Evolutionary conservation across 2,113 vertebrate species (phyloP).

Genomic region (Nicator chloris): DNA sequence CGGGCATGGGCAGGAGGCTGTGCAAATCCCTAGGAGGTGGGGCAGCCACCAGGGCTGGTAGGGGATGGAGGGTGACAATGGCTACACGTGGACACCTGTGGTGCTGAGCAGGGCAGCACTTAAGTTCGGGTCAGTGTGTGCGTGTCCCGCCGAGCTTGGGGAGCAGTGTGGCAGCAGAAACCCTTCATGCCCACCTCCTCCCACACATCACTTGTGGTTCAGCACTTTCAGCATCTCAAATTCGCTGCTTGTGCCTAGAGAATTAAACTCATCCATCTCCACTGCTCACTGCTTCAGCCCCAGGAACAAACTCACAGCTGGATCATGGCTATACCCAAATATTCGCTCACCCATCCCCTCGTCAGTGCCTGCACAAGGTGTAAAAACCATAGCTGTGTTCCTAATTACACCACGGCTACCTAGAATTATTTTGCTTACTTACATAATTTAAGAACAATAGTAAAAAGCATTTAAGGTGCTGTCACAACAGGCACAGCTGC

Average conservation of each 20-base stretch:
- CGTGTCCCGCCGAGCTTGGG: rapidly evolving
- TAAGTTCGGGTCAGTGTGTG: rapidly evolving
- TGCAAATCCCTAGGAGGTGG: background rate
- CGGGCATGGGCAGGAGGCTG: rapidly evolving
- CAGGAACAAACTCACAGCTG: background rate
- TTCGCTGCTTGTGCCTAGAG: background rate
- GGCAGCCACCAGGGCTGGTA: no score
- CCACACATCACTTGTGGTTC: rapidly evolving
- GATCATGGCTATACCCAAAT: background rate
- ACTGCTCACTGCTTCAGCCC: rapidly evolving
- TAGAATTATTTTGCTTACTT: background rate
- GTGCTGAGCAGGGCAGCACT: background rate
- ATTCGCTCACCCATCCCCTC: rapidly evolving
- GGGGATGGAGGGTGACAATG: background rate
- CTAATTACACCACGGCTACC: rapidly evolving
- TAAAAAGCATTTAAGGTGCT: background rate
- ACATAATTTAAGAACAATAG: background rate
- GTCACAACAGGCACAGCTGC: background rate
- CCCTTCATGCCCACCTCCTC: background rate
- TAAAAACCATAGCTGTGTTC: background rate
- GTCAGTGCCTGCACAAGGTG: rapidly evolving
- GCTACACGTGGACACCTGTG: rapidly evolving
- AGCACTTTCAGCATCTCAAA: background rate
- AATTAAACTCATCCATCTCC: background rate
- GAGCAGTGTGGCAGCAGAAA: background rate